Conservation (phyloP, 1,140 invertebrate genomes). For the Copidosoma floridanum region DNA sequence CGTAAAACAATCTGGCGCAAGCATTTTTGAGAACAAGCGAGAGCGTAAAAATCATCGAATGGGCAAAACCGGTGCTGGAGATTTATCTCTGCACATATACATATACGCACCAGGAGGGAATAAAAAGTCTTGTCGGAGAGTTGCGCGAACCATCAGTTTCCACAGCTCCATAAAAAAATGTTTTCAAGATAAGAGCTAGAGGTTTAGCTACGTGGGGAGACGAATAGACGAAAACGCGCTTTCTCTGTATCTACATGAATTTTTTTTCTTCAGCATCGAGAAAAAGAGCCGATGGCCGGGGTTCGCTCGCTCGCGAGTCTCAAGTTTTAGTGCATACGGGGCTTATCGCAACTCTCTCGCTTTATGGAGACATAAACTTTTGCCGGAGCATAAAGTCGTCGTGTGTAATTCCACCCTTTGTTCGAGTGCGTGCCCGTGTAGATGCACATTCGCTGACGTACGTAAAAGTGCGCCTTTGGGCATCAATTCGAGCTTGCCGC, state of each 20-base stretch:
- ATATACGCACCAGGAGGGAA: too few relatives aligned
- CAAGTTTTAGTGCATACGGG: conserved; percentile 24
- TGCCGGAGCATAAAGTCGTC: conserved; percentile 22
- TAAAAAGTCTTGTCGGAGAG: too few relatives aligned
- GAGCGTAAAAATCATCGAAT: too few relatives aligned
- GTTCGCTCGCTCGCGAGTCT: conserved; percentile 1
- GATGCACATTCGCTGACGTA: conserved; percentile 15
- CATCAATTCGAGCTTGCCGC: conserved; percentile 21
- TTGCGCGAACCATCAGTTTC: conserved; percentile 10
- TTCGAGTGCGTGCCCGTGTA: neutral
- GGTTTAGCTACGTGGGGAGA: neutral
- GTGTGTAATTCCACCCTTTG: conserved; percentile 25
- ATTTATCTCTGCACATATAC: too few relatives aligned
- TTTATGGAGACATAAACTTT: conserved; percentile 27
- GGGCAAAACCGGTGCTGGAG: too few relatives aligned
- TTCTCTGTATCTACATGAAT: too few relatives aligned
- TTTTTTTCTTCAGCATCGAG: conserved; percentile 2
- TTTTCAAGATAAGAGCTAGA: too few relatives aligned
- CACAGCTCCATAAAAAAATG: neutral
- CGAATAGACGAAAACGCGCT: neutral
- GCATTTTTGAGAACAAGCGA: too few relatives aligned
- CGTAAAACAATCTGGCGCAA: too few relatives aligned
- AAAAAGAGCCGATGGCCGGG: neutral
- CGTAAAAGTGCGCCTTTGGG: conserved; percentile 23
- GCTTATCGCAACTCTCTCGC: conserved; percentile 22